phyloP scores from a whole-genome alignment of 2,797 vertebrate genomes.

The Dendrocincla tyrannina region DNA sequence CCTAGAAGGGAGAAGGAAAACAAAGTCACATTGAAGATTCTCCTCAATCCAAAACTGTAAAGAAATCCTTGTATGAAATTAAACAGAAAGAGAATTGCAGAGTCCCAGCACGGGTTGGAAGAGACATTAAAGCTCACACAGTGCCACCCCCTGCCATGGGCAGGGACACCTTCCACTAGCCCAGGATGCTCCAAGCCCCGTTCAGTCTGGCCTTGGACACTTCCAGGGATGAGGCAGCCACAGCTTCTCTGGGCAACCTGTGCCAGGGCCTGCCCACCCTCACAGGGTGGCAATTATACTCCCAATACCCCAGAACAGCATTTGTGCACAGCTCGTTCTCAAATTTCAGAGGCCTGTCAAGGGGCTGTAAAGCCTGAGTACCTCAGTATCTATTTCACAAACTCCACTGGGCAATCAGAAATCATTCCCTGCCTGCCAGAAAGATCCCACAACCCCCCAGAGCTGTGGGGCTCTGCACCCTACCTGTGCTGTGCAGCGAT shows the following conservation, averaged over 20 bases:
- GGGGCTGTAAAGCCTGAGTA: not conserved
- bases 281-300: not conserved
- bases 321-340: rapidly evolving
- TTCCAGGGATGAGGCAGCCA: not conserved
- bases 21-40: not conserved
- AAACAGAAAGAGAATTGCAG: not conserved
- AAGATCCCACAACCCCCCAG: not conserved
- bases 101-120: not conserved
- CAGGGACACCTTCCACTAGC: not conserved
- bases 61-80: not conserved
- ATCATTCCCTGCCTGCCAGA: not conserved
- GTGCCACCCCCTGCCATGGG: not conserved
- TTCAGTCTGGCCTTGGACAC: not conserved
- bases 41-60: not conserved
- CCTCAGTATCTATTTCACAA: not conserved
- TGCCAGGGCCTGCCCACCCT: not conserved
- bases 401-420: not conserved
- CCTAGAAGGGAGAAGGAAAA: slow-evolving; percentile 75
- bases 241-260: not conserved
- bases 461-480: not conserved
- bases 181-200: not conserved
- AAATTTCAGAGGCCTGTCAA: not conserved
- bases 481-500: slow-evolving; percentile 91
- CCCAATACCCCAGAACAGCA: not conserved
- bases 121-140: not conserved